Percentiles rank a stretch among this genome's conserved stretches.
Evolutionary conservation across 2,888 invertebrate species (phyloP).

Genomic region (Chrysolina americana): DNA sequence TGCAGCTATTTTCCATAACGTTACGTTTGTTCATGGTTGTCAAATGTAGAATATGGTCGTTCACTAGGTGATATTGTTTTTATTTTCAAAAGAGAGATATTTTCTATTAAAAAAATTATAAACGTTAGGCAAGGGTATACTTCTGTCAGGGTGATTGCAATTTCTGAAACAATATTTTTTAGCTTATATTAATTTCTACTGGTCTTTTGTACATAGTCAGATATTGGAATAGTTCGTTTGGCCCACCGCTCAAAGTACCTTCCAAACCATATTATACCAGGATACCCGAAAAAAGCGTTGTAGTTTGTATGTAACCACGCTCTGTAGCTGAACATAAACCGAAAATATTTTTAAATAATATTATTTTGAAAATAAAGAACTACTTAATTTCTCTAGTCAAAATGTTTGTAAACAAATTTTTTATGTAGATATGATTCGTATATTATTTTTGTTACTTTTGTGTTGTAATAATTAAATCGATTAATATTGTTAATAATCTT

Average conservation of each 20-base stretch:
- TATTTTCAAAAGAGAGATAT: not conserved
- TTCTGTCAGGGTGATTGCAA: too few relatives aligned
- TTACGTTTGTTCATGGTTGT: constrained; percentile 82
- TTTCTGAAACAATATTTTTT: too few relatives aligned
- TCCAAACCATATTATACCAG: too few relatives aligned
- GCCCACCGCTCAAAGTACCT: too few relatives aligned
- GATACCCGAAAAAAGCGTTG: too few relatives aligned
- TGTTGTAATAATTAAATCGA: not conserved
- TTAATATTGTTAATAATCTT: not conserved
- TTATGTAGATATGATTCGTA: not conserved
- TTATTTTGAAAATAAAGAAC: not conserved
- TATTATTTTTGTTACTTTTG: constrained; percentile 8
- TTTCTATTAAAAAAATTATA: not conserved
- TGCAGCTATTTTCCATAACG: constrained; percentile 82
- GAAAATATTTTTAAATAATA: too few relatives aligned
- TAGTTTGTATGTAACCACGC: not conserved
- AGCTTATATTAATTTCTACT: too few relatives aligned
- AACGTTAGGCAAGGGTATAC: too few relatives aligned
- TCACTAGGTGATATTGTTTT: not conserved
- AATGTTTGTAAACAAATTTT: not conserved
- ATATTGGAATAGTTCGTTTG: too few relatives aligned
- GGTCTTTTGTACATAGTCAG: too few relatives aligned
- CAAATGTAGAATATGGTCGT: constrained; percentile 72
- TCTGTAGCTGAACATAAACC: not conserved
- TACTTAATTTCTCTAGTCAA: not conserved